Evolutionary conservation across 2,797 vertebrate species (phyloP).

Genomic region (Capromys pilorides): DNA sequence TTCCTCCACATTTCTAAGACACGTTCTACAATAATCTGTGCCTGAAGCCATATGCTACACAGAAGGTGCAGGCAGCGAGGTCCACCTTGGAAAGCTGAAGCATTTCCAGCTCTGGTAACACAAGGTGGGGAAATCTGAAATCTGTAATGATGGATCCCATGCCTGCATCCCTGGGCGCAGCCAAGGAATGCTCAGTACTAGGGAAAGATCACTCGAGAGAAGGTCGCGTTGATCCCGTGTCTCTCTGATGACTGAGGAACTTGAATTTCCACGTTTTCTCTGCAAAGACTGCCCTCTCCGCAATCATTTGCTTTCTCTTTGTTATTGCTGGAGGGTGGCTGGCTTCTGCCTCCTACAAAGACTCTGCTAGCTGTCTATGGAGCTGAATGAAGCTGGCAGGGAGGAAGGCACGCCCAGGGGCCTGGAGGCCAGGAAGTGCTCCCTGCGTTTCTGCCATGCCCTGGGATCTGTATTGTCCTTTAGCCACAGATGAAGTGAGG

Average conservation of each 20-base stretch:
- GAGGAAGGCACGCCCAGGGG: not conserved
- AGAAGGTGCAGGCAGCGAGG: slow-evolving; percentile 7
- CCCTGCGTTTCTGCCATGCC: not conserved
- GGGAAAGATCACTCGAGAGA: not conserved
- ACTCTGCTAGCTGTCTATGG: not conserved
- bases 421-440: not conserved
- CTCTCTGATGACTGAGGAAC: not conserved
- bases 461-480: not conserved
- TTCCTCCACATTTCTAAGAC: slow-evolving; percentile 65
- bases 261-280: rapidly evolving
- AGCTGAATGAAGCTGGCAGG: not conserved
- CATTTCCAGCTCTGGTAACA: not conserved
- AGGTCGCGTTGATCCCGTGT: not conserved
- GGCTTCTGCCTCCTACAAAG: no score
- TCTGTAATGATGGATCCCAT: not conserved
- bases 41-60: slow-evolving; percentile 31
- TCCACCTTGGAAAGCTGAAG: not conserved
- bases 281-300: not conserved
- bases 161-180: not conserved
- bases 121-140: not conserved
- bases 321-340: not conserved
- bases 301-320: not conserved
- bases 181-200: not conserved
- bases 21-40: slow-evolving; percentile 58
- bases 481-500: not conserved